phyloP scores from a whole-genome alignment of 2,797 vertebrate genomes.

The Urosaurus nigricauda region DNA sequence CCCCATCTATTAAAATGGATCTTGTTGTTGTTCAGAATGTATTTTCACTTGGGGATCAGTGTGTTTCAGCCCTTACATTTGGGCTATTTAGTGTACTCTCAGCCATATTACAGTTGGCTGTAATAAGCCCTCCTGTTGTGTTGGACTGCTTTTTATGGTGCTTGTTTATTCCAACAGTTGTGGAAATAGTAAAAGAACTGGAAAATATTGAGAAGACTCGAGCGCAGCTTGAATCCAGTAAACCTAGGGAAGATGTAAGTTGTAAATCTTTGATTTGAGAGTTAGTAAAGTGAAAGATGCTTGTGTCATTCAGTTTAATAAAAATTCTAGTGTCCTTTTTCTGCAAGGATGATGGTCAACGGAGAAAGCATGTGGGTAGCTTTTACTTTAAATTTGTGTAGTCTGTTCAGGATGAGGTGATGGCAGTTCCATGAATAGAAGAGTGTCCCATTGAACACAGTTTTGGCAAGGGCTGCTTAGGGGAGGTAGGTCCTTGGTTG shows the following conservation, averaged over 20 bases:
- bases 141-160: conserved; percentile 2
- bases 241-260: conserved; percentile 83
- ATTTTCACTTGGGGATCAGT: fast-evolving
- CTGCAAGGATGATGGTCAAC: not conserved
- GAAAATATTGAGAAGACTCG: conserved; percentile 89
- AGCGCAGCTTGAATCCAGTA: conserved; percentile 81
- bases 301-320: not conserved
- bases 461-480: not conserved
- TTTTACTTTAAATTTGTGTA: not conserved
- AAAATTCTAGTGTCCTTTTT: not conserved
- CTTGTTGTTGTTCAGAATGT: not conserved
- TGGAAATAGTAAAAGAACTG: conserved; percentile 91
- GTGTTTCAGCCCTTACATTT: not conserved
- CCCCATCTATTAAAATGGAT: not conserved
- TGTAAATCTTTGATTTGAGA: not conserved
- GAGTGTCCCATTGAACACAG: not conserved
- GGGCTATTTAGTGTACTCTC: not conserved
- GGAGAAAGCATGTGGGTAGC: not conserved
- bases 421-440: not conserved
- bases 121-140: not conserved
- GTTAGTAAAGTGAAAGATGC: not conserved
- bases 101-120: conserved; percentile 7
- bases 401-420: not conserved
- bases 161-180: conserved; percentile 81
- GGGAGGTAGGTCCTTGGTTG: too few species aligned